These are phyloP conservation scores for Drosophila emarginata DNA, from an alignment of 2,888 invertebrate species.

Conservation along the genomic window DNA sequence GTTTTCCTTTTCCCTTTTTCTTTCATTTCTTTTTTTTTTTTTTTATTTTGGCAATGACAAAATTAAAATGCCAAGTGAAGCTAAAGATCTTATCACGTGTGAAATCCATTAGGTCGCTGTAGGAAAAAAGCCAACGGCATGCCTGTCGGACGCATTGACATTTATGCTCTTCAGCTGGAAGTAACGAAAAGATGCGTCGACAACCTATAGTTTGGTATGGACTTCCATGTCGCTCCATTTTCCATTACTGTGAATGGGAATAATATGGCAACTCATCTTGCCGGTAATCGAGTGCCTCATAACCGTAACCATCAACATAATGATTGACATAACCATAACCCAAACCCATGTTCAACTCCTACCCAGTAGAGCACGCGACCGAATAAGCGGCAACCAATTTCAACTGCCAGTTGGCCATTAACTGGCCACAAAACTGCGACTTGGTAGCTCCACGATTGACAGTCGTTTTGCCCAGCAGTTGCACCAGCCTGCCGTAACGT, in stretches of 20 bases:
- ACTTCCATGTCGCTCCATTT: conserved; percentile 47
- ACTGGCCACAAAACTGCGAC: conserved; percentile 40
- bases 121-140: conserved; percentile 32
- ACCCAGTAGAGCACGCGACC: conserved; percentile 37
- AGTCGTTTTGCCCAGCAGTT: conserved; percentile 13
- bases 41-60: conserved; percentile 25
- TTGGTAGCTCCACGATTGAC: conserved; percentile 11
- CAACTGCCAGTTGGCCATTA: conserved; percentile 41
- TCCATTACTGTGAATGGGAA: conserved; percentile 58
- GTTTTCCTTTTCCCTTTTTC: background rate
- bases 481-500: background rate
- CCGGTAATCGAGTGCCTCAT: conserved; percentile 62
- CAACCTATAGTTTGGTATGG: conserved; percentile 38
- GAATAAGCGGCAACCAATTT: conserved; percentile 43
- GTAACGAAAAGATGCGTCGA: conserved; percentile 1
- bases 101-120: conserved; percentile 49
- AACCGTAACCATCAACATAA: conserved; percentile 69
- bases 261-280: conserved; percentile 64
- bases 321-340: conserved; percentile 73
- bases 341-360: conserved; percentile 9
- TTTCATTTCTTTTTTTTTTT: too few species aligned
- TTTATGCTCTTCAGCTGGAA: conserved; percentile 3
- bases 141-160: conserved; percentile 43
- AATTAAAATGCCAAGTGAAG: conserved; percentile 37
- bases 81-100: conserved; percentile 62